Evolutionary conservation across 2,797 vertebrate genomes (phyloP).

Genomic region (Naso thynnoides): DNA sequence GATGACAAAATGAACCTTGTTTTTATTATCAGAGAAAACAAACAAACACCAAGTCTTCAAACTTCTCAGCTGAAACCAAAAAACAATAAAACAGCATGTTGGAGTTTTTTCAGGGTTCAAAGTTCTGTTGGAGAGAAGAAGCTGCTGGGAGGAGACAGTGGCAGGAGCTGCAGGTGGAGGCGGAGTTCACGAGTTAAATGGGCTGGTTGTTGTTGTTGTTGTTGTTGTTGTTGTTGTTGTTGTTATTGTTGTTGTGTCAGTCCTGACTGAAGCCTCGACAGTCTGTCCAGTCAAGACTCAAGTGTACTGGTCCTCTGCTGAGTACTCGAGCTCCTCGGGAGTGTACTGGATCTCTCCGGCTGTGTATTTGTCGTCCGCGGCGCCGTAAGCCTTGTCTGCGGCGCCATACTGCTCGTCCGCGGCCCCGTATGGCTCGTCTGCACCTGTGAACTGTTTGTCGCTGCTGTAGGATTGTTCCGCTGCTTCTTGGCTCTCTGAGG

Average conservation of each 20-base stretch:
- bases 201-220: constrained; percentile 74
- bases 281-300: constrained; percentile 52
- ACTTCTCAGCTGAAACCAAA: background rate
- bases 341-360: constrained; percentile 36
- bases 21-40: background rate
- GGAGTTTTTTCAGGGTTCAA: constrained; percentile 18
- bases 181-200: constrained; percentile 64
- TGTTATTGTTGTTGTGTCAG: too few species aligned
- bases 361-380: background rate
- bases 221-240: too few species aligned
- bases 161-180: constrained; percentile 39
- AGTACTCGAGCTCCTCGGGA: constrained; percentile 41
- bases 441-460: constrained; percentile 2
- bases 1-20: background rate
- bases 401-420: constrained; percentile 6
- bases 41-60: constrained; percentile 3
- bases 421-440: constrained; percentile 13
- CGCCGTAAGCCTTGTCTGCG: constrained; percentile 1
- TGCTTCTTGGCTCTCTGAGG: constrained; percentile 41
- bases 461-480: constrained; percentile 3
- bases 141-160: constrained; percentile 28
- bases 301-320: constrained; percentile 62
- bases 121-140: constrained; percentile 12
- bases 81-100: background rate
- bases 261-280: constrained; percentile 55